A percentile compares a stretch with the other conserved stretches of the same genome.
Conservation (phyloP, 2,113 vertebrate genomes). For the Etia nguti region DNA sequence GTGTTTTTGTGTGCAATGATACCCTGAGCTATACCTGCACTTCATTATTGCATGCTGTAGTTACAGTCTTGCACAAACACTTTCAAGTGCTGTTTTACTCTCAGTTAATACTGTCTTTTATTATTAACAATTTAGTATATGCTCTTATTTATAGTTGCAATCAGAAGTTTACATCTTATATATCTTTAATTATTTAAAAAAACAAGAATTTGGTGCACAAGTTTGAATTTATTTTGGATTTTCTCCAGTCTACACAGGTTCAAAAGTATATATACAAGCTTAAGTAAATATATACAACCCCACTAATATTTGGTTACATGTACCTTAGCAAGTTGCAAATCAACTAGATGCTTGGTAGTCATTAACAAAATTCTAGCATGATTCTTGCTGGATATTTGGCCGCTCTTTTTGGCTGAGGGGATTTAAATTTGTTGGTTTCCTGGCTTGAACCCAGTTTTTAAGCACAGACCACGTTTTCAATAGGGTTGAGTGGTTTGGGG, state of each 20-base stretch:
- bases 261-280: not conserved
- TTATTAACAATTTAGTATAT: not conserved
- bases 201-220: not conserved
- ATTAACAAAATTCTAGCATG: not conserved
- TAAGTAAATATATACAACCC: not conserved
- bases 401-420: not conserved
- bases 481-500: not conserved
- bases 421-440: not conserved
- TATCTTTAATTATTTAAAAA: not conserved
- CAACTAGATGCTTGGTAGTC: not conserved
- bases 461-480: not conserved
- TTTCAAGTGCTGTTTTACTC: not conserved
- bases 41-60: conserved; percentile 17
- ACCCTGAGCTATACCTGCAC: not conserved
- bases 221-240: not conserved
- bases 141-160: not conserved
- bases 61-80: not conserved
- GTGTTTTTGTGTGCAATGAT: conserved; percentile 14
- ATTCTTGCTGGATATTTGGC: not conserved
- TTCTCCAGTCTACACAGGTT: not conserved
- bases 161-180: not conserved
- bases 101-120: not conserved
- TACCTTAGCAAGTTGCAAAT: not conserved
- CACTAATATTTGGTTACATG: not conserved
- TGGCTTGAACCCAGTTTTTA: not conserved